Base-by-base conservation (phyloP, 1,140 invertebrate genomes). In the Asbolus verrucosus region DNA sequence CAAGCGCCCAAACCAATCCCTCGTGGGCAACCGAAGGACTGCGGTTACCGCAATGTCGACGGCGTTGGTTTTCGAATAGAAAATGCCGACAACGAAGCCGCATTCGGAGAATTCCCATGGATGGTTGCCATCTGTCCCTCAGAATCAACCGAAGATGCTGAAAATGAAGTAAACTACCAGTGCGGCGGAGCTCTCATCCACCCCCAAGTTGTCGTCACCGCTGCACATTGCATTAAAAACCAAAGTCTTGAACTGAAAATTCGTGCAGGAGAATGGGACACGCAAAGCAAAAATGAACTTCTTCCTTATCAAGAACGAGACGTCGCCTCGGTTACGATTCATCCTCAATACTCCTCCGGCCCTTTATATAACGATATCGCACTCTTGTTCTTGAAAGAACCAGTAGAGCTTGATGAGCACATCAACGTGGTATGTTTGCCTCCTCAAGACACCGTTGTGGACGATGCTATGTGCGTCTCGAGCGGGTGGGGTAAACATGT, bases 101-200 rank as follows among this genome's bases (percentile, higher is more conserved):
- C 90, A 75, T 90, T 89, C 70, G 89, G 85, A 1, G 91, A 93
- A 78, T 94, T 93, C 79, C 92, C 92, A 0, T 94, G 92, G 92
- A 93, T 93, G 91, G 88, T 92, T 0, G 92, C 92, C 0, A 84
- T 95, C 46, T 81, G 77, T 85, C 90, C 63, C 74, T 77, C 1
- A 8, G 9, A 4, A 8, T 5, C 27, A 30, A 62, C 24, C 19
- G 27, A n/a, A 16, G 39, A 11, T 62, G 36, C n/a, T 5, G 21
- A 21, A 1, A 33, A 24, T 2, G 14, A 62, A 54, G 24, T 68
- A 19, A 61, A 11, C 8, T 72, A 87, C 73, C 84, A 85, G 15
- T 87, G 86, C 70, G 86, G 86, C 0, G 87, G 86, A 0, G 84
- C 83, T 0, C 78, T 88, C 4, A 83, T 86, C 43, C 81, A 77